Evolutionary conservation across 2,797 vertebrate species (phyloP).

Genomic region (Leuciscus waleckii): DNA sequence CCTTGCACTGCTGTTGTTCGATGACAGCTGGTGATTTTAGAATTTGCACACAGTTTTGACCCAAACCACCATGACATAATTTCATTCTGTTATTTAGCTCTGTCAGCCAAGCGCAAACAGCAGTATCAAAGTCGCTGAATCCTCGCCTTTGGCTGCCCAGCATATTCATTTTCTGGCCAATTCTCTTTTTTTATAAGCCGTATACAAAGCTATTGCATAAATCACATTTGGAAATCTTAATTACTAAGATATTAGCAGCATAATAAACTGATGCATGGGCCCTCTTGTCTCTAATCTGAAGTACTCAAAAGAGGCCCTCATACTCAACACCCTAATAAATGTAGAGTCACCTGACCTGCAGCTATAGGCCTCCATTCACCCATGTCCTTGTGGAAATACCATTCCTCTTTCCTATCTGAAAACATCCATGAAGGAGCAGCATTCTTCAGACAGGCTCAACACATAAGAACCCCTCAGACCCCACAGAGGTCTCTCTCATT

Average conservation of each 20-base stretch:
- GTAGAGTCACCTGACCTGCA: constrained; percentile 28
- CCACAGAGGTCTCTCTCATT: constrained; percentile 25
- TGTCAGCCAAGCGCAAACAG: constrained; percentile 27
- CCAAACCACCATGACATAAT: constrained; percentile 28
- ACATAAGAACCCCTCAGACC: constrained; percentile 27
- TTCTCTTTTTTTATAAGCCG: background rate
- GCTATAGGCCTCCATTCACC: constrained; percentile 46
- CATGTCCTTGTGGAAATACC: constrained; percentile 44
- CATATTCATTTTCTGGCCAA: background rate
- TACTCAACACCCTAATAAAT: constrained; percentile 19
- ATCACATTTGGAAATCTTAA: background rate
- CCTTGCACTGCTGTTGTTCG: constrained; percentile 44
- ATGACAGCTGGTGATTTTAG: constrained; percentile 53
- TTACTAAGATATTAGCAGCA: background rate
- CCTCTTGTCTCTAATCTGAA: constrained; percentile 25
- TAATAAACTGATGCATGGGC: background rate
- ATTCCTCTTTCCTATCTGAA: constrained; percentile 33
- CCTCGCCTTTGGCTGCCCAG: background rate
- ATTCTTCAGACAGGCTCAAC: constrained; percentile 32
- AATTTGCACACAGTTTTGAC: constrained; percentile 48
- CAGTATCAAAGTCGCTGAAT: constrained; percentile 11
- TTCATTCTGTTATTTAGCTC: constrained; percentile 25
- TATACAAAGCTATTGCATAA: constrained; percentile 7
- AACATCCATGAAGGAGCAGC: constrained; percentile 47
- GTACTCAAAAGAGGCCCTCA: constrained; percentile 30